Percentiles rank a stretch among this genome's conserved stretches.
phyloP scores from a whole-genome alignment of 1,140 invertebrate genomes.

The Battus philenor region DNA sequence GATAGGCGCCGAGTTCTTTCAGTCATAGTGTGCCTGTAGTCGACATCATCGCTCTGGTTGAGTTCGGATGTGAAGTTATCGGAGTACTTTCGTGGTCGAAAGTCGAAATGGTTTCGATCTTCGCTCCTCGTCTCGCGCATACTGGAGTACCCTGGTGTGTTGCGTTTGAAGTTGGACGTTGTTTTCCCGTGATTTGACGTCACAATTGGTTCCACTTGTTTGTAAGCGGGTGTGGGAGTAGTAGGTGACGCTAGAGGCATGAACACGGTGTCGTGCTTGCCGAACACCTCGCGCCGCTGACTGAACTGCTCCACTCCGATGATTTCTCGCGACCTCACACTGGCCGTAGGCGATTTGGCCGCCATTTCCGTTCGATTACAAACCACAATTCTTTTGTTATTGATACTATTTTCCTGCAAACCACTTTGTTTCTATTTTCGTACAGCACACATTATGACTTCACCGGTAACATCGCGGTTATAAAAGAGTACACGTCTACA shows the following conservation, averaged over 20 bases:
- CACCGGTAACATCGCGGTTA: slow-evolving; percentile 67
- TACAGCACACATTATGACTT: slow-evolving; percentile 69
- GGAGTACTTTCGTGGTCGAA: slow-evolving; percentile 61
- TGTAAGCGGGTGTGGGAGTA: slow-evolving; percentile 35
- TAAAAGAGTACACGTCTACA: slow-evolving; percentile 58
- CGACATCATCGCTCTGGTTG: slow-evolving; percentile 61
- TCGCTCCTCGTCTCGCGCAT: slow-evolving; percentile 60
- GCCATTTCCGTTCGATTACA: slow-evolving; percentile 70
- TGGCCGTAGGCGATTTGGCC: slow-evolving; percentile 66
- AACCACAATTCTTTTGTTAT: slow-evolving; percentile 71
- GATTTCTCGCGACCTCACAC: slow-evolving; percentile 66
- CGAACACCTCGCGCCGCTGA: slow-evolving; percentile 69
- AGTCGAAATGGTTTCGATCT: slow-evolving; percentile 47
- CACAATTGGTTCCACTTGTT: slow-evolving; percentile 57
- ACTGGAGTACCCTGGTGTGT: slow-evolving; percentile 59
- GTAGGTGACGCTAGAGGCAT: slow-evolving; percentile 51
- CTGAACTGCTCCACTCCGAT: slow-evolving; percentile 68
- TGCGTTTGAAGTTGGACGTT: slow-evolving; percentile 63
- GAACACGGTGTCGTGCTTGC: slow-evolving; percentile 65
- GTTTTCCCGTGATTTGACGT: slow-evolving; percentile 68
- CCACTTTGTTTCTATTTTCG: slow-evolving; percentile 66
- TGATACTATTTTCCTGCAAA: slow-evolving; percentile 72
- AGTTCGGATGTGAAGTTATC: slow-evolving; percentile 68
- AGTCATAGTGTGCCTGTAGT: slow-evolving; percentile 56
- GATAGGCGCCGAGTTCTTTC: slow-evolving; percentile 63